These are phyloP conservation scores for Antennarius striatus DNA, from an alignment of 2,113 vertebrate genomes.

Conservation along the genomic window DNA sequence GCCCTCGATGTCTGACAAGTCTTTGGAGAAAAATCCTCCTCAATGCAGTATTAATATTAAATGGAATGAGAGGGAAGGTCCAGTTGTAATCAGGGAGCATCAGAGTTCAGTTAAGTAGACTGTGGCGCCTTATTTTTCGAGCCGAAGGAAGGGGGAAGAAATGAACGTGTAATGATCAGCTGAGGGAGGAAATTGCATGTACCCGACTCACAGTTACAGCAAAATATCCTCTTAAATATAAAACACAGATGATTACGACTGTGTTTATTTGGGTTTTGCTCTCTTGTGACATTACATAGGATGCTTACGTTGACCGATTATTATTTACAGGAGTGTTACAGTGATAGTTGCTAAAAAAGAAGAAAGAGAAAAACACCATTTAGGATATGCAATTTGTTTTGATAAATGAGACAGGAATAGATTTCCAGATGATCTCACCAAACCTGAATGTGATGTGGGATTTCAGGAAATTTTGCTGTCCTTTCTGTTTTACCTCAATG, in stretches of 20 bases:
- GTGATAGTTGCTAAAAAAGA: constrained; percentile 8
- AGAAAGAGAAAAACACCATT: constrained; percentile 53
- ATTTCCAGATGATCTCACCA: constrained; percentile 78
- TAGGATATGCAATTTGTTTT: constrained; percentile 76
- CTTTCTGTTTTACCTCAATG: constrained; percentile 79
- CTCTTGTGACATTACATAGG: too few species aligned
- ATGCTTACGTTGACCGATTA: constrained; percentile 20
- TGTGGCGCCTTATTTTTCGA: constrained; percentile 19
- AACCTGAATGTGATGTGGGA: constrained; percentile 75
- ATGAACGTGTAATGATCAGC: constrained; percentile 34
- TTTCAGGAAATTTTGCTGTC: constrained; percentile 73
- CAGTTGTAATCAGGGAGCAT: constrained; percentile 62
- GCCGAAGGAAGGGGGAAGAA: constrained; percentile 22
- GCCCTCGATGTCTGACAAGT: constrained; percentile 76
- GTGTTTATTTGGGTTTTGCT: too few species aligned
- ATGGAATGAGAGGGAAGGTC: constrained; percentile 62
- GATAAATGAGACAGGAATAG: constrained; percentile 76
- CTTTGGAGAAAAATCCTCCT: constrained; percentile 77
- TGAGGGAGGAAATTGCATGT: constrained; percentile 12
- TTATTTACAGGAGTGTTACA: constrained; percentile 38
- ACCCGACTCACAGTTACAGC: background rate
- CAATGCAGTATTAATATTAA: constrained; percentile 69
- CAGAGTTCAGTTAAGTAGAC: constrained; percentile 27
- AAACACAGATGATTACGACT: background rate
- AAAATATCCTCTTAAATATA: constrained; percentile 22